Base-by-base conservation (phyloP, 2,113 vertebrate genomes). In the Numida meleagris region DNA sequence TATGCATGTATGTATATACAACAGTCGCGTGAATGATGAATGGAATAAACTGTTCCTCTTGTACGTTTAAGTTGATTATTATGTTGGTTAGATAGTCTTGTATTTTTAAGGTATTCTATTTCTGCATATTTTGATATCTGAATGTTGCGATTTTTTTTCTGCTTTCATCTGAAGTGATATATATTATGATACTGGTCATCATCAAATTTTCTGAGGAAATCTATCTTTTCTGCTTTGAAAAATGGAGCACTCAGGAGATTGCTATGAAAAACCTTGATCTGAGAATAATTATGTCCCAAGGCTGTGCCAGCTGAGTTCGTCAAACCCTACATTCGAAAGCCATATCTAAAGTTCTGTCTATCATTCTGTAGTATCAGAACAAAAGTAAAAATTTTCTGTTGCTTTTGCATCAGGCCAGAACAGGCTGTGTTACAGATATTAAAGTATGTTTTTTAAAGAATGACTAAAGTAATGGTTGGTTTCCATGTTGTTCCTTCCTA, bases 151-250 rank as follows among this genome's bases (percentile, higher is more conserved):
- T 25, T 58, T 58, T 33, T 58, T 34, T 75, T 12, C 71, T 89
- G 12, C n/a, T 25, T 86, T 93, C 73, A 16, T 63, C 57, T 68
- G 36, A 25, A 10, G 36, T 95, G 92, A 77, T 78, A 6, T 25
- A 75, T 89, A 71, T 86, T 72, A 74, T 78, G 40, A 31, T 65
- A 36, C 20, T 1, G 0, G 16, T 59, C 68, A 57, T 90, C 3
- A 50, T 88, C 4, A 55, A 2, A 45, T 95, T 86, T 92, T 59
- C 42, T 20, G 31, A 58, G 67, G 42, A 83, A 82, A 91, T 50
- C 5, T 67, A 12, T n/a, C 4, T 91, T 55, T 45, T 8, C n/a
- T n/a, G 42, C 25, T 90, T 75, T 95, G 78, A 87, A 88, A 93
- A 95, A 92, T 61, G 72, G 46, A 88, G 21, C 42, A 19, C 3